phyloP scores from a whole-genome alignment of 2,888 invertebrate genomes.

The Drosophila quinaria region DNA sequence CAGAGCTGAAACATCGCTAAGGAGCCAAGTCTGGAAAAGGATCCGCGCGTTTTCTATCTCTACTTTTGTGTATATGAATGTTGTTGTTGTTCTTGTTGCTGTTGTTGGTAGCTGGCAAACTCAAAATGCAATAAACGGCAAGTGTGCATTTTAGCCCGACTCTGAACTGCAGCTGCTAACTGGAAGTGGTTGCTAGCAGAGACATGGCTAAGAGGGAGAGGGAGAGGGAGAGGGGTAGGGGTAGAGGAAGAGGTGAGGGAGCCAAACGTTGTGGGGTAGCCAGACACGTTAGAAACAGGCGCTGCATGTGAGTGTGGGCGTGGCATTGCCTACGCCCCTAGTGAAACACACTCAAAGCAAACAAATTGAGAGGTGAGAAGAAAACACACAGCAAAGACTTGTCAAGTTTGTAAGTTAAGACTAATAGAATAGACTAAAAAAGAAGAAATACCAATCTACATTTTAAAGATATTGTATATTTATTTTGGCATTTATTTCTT shows the following conservation, averaged over 20 bases:
- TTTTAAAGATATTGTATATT: too few relatives aligned
- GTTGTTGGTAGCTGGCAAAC: slow-evolving; percentile 51
- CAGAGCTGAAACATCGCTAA: slow-evolving; percentile 51
- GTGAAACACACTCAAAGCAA: slow-evolving; percentile 11
- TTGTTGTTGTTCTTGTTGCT: slow-evolving; percentile 13
- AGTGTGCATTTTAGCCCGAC: slow-evolving; percentile 59
- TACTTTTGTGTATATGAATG: slow-evolving; percentile 14
- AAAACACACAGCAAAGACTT: slow-evolving; percentile 4
- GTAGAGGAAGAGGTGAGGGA: background rate
- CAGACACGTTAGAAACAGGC: slow-evolving; percentile 80
- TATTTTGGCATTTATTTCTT: too few relatives aligned
- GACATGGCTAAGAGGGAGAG: background rate
- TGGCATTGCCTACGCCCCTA: slow-evolving; percentile 35
- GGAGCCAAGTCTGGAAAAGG: slow-evolving; percentile 54
- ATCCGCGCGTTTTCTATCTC: slow-evolving; percentile 60
- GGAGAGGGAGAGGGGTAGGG: background rate
- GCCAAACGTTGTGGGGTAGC: slow-evolving; percentile 11
- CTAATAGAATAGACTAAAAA: too few relatives aligned
- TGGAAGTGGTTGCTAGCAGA: slow-evolving; percentile 45
- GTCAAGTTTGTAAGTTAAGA: background rate
- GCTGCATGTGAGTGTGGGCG: slow-evolving; percentile 55
- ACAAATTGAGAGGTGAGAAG: slow-evolving; percentile 42
- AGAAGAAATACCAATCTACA: too few relatives aligned
- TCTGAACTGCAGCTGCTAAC: slow-evolving; percentile 53
- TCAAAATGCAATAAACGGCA: slow-evolving; percentile 80